These are phyloP conservation scores for Proteles cristata DNA, from an alignment of 2,113 vertebrate genomes.

Conservation along the genomic window DNA sequence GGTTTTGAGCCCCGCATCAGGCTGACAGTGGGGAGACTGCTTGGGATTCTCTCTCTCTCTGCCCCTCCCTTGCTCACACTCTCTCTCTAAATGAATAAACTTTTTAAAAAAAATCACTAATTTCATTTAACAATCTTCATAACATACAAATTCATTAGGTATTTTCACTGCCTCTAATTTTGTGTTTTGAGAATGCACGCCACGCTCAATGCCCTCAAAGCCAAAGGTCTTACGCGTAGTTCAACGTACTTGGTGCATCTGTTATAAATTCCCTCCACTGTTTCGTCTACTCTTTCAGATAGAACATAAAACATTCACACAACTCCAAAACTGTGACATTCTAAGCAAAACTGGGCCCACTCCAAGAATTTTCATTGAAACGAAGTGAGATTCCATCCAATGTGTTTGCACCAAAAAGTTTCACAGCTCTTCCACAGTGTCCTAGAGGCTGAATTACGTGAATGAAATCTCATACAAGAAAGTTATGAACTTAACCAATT, in stretches of 20 bases:
- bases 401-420: not conserved
- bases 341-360: not conserved
- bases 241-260: not conserved
- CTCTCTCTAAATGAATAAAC: too few species aligned
- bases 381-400: not conserved
- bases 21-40: too few species aligned
- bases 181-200: not conserved
- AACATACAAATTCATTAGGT: not conserved
- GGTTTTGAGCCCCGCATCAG: too few species aligned
- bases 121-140: not conserved
- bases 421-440: not conserved
- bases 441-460: not conserved
- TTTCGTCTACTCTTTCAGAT: not conserved
- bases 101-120: not conserved
- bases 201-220: not conserved
- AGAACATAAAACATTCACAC: not conserved
- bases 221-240: not conserved
- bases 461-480: slow-evolving; percentile 5
- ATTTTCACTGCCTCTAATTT: not conserved
- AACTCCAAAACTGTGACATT: not conserved
- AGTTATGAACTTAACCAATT: not conserved
- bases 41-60: too few species aligned
- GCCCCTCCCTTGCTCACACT: too few species aligned
- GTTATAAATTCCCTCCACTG: not conserved
- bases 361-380: not conserved